Evolutionary conservation across 2,797 vertebrate species (phyloP).

Genomic region (Aldrovandia affinis): DNA sequence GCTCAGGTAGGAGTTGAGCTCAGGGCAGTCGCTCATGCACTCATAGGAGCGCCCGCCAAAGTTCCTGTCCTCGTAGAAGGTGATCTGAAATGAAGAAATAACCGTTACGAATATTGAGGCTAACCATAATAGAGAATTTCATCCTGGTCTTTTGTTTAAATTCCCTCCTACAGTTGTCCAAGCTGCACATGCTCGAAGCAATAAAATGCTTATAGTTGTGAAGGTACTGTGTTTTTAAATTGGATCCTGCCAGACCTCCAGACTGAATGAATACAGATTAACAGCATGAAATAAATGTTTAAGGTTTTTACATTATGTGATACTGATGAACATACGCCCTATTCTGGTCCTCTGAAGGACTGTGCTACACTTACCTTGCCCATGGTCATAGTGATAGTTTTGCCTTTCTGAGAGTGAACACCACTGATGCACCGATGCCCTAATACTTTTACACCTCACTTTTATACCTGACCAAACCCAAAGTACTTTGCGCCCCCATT

Average conservation of each 20-base stretch:
- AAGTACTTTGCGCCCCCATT: background rate
- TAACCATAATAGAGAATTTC: background rate
- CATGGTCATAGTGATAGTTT: conserved; percentile 23
- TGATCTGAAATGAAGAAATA: conserved; percentile 10
- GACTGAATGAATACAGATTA: background rate
- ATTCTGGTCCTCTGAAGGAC: background rate
- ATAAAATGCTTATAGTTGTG: background rate
- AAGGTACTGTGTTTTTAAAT: background rate
- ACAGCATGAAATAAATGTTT: background rate
- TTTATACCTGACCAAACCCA: conserved; percentile 27
- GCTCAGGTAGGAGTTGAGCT: conserved; percentile 23
- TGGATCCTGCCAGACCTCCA: background rate
- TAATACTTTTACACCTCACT: background rate
- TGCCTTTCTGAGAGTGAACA: background rate
- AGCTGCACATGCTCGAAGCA: background rate
- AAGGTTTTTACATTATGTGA: background rate
- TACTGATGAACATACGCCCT: background rate
- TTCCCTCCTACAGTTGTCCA: background rate
- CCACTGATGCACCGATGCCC: background rate
- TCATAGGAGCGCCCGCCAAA: conserved; percentile 28
- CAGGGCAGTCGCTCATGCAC: conserved; percentile 19
- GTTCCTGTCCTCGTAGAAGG: conserved; percentile 31
- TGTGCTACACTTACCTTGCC: background rate
- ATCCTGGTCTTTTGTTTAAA: background rate
- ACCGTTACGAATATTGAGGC: background rate